phyloP scores from a whole-genome alignment of 2,113 vertebrate species.

The Erythrolamprus reginae region DNA sequence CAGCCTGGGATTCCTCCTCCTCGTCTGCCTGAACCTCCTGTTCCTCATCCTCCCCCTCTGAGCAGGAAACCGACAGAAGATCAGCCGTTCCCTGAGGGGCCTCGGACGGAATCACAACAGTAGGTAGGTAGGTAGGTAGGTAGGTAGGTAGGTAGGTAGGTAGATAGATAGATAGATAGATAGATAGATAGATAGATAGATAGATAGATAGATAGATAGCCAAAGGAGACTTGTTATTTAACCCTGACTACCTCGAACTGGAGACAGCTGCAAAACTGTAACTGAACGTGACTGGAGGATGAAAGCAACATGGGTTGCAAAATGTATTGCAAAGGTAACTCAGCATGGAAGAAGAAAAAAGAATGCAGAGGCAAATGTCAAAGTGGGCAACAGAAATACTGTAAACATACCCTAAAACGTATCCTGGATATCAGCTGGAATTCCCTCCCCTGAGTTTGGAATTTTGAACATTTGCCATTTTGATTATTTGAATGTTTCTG shows the following conservation, averaged over 20 bases:
- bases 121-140: too few species aligned
- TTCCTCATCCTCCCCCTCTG: too few species aligned
- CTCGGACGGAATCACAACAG: too few species aligned
- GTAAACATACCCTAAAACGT: not conserved
- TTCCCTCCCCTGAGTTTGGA: not conserved
- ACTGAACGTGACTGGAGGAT: not conserved
- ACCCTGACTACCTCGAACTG: not conserved
- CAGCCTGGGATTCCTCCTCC: too few species aligned
- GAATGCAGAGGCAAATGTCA: not conserved
- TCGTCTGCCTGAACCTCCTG: too few species aligned
- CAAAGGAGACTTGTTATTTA: not conserved
- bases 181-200: too few species aligned
- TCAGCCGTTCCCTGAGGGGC: too few species aligned
- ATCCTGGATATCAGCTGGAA: not conserved
- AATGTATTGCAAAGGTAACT: not conserved
- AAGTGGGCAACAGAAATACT: not conserved
- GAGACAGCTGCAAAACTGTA: not conserved
- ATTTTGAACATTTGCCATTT: not conserved
- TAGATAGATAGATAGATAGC: too few species aligned
- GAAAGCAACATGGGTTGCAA: not conserved
- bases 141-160: too few species aligned
- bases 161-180: too few species aligned
- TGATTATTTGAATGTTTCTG: not conserved
- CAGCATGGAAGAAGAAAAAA: not conserved
- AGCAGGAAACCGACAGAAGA: too few species aligned